Evolutionary conservation across 2,797 vertebrate species (phyloP), one percentile per base, ranked within the genome.

Genomic region (Myioborus miniatus): DNA sequence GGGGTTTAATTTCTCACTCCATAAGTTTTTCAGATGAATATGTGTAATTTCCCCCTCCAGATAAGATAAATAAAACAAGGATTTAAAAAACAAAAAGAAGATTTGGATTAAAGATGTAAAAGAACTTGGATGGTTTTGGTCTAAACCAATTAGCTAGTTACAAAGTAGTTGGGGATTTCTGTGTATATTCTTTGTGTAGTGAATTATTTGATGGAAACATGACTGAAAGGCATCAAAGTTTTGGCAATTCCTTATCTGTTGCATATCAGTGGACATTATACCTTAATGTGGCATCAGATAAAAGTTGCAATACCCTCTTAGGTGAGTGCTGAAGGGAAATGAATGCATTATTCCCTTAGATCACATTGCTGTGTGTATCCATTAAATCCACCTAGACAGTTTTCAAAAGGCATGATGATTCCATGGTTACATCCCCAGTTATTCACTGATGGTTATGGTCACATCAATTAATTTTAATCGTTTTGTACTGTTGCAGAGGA

Each of bases 281-380:
- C 44, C 72, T 94, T 89, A 94, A 91, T 65, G 56, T 62, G 49
- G 78, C 53, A 78, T 89, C 75, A 93, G 82, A 92, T 94, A 62
- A 93, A 97, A 96, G 82, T 75, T 94, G 86, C 79, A 87, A 7
- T 68, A 92, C 11, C 47, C 87, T 93, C 84, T 92, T 58, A 94
- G 87, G 79, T 93, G 91, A 85, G 77, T 26, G 53, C 65, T 50
- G 70, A 65, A 85, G 34, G 72, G 62, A 92, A 95, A 94, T 89
- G 76, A 95, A 95, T 95, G 87, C 76, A 94, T 94, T 87, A 95
- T 96, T 94, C 95, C 76, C 43, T 96, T 68, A 94, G 93, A 94
- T 95, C 95, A 77, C 62, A 36, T 27, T 70, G 39, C 71, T 87
- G 37, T 60, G 60, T 39, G 30, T 53, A 91, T 58, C 82, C 79